These are phyloP conservation scores for Stomatorhinus ivindoensis DNA, from an alignment of 2,113 vertebrate genomes.

Conservation along the genomic window DNA sequence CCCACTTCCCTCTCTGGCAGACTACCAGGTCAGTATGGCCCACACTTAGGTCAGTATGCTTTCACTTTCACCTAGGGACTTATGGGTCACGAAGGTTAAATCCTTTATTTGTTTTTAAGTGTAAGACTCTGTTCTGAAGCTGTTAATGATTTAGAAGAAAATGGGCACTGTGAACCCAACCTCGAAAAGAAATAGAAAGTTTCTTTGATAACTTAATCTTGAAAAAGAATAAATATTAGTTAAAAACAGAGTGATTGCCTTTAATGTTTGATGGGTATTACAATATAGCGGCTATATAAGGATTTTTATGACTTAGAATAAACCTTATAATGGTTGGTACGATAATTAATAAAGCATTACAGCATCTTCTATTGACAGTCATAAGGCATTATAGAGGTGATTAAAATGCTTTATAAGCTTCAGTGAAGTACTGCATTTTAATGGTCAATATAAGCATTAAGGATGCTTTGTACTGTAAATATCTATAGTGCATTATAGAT, in stretches of 20 bases:
- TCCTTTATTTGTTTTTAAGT: constrained; percentile 11
- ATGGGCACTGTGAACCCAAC: neutral
- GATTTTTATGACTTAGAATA: neutral
- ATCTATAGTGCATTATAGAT: neutral
- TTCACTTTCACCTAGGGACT: constrained; percentile 9
- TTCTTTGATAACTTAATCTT: neutral
- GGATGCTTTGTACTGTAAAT: neutral
- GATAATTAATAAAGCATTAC: neutral
- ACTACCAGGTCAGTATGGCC: neutral
- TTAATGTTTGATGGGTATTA: neutral
- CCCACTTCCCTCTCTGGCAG: neutral
- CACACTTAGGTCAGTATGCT: neutral
- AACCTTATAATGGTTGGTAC: neutral
- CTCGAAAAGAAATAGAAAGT: neutral
- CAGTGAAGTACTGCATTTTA: neutral
- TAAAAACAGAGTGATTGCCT: neutral
- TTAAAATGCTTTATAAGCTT: neutral
- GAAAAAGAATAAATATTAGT: neutral
- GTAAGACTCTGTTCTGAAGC: constrained; percentile 5
- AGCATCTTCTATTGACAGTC: neutral
- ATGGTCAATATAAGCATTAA: neutral
- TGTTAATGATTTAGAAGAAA: neutral
- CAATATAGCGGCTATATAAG: neutral
- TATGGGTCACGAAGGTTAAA: constrained; percentile 1
- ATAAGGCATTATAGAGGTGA: neutral